Conservation (phyloP, 2,797 vertebrate species). For the Bradypodion pumilum region DNA sequence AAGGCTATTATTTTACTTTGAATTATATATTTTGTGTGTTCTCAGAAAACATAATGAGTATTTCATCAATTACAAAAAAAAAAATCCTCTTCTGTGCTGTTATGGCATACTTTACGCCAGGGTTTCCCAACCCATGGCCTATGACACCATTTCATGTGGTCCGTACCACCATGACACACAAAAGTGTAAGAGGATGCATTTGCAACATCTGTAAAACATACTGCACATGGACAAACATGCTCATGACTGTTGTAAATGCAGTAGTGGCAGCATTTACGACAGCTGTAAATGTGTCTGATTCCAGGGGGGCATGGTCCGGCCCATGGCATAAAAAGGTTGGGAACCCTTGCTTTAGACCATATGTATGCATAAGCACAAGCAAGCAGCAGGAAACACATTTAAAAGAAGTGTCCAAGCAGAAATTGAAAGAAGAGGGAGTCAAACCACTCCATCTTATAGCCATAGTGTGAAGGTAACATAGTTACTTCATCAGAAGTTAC, state of each 20-base stretch:
- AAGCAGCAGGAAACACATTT: not conserved
- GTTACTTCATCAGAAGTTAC: constrained; percentile 20
- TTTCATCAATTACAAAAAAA: not conserved
- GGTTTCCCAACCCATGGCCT: too few species aligned
- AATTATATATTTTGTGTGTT: not conserved
- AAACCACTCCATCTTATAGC: constrained; percentile 28
- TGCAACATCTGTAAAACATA: too few species aligned
- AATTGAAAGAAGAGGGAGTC: not conserved
- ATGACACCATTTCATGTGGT: too few species aligned
- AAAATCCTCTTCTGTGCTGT: not conserved
- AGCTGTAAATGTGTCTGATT: too few species aligned
- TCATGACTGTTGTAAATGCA: too few species aligned
- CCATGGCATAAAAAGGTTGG: too few species aligned
- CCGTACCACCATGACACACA: too few species aligned
- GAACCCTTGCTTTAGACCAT: not conserved
- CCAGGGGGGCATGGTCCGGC: too few species aligned
- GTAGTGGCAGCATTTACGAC: too few species aligned
- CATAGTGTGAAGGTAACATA: constrained; percentile 8
- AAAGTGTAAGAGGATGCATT: too few species aligned
- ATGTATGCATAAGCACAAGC: not conserved
- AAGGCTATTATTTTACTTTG: not conserved
- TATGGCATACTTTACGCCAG: too few species aligned
- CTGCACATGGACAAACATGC: too few species aligned
- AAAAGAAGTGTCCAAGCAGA: not conserved
- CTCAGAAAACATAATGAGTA: not conserved